These are phyloP conservation scores for Diplolepis rosae DNA, from an alignment of 2,888 invertebrate genomes.

Conservation along the genomic window DNA sequence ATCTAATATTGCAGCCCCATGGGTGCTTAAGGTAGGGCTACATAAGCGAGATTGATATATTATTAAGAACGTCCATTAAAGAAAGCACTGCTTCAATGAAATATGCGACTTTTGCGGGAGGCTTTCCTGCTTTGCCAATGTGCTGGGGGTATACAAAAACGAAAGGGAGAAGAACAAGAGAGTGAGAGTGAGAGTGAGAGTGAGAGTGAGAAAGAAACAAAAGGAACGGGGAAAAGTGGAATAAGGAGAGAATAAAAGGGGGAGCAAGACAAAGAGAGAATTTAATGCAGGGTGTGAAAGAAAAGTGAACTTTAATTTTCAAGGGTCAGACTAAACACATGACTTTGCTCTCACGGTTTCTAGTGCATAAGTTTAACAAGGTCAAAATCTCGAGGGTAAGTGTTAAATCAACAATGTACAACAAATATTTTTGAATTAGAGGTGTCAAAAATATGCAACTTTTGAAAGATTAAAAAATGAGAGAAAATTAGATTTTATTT, in stretches of 20 bases:
- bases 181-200: slow-evolving; percentile 31
- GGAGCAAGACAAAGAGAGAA: slow-evolving; percentile 33
- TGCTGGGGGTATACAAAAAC: slow-evolving; percentile 37
- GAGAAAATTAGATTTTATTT: no score
- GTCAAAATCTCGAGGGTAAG: no score
- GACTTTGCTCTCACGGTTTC: no score
- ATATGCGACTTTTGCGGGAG: slow-evolving; percentile 59
- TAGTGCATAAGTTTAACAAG: no score
- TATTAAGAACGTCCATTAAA: slow-evolving; percentile 69
- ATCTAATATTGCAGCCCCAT: slow-evolving; percentile 47
- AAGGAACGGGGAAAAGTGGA: not conserved
- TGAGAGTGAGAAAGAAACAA: not conserved
- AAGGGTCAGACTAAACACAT: no score
- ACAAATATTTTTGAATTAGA: no score
- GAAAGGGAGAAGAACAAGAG: slow-evolving; percentile 40
- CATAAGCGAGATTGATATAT: slow-evolving; percentile 70
- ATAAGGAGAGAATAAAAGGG: not conserved
- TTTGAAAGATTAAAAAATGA: no score
- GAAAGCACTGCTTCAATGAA: slow-evolving; percentile 62
- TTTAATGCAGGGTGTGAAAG: slow-evolving; percentile 28
- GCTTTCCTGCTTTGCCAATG: slow-evolving; percentile 42
- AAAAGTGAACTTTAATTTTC: slow-evolving; percentile 45
- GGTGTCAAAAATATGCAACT: no score
- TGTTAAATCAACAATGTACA: no score
- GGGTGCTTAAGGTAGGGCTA: slow-evolving; percentile 34